A percentile compares a stretch with the other conserved stretches of the same genome.
Evolutionary conservation across 2,797 vertebrate species (phyloP).

Genomic region (Sternarchorhynchus goeldii): DNA sequence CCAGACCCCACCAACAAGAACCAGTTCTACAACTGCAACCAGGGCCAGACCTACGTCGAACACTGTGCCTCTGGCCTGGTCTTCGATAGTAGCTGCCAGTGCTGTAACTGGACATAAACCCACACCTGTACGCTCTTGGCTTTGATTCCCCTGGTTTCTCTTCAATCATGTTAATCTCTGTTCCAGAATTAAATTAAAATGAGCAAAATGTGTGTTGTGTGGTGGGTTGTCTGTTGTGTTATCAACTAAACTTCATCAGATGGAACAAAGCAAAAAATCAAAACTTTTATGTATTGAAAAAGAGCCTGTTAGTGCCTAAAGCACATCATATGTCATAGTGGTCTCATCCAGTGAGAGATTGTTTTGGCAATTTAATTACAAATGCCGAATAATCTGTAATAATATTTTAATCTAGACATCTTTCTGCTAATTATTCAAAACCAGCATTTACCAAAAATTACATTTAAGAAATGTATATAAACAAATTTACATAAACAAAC

Average conservation of each 20-base stretch:
- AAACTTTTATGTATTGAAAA: too few relatives aligned
- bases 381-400: neutral
- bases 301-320: too few relatives aligned
- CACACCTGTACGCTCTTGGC: neutral
- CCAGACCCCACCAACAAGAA: constrained; percentile 67
- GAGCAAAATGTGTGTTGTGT: constrained; percentile 5
- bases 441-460: neutral
- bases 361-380: neutral
- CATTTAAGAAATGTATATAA: too few relatives aligned
- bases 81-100: constrained; percentile 71
- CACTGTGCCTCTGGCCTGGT: constrained; percentile 66
- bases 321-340: too few relatives aligned
- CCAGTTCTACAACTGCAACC: constrained; percentile 69
- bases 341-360: neutral
- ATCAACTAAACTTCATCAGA: too few relatives aligned
- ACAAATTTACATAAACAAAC: too few relatives aligned
- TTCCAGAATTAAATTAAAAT: constrained; percentile 32
- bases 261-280: too few relatives aligned
- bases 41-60: constrained; percentile 62
- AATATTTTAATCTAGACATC: neutral
- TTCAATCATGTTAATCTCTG: constrained; percentile 23
- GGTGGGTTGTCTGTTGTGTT: neutral
- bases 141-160: neutral
- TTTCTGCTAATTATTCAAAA: neutral
- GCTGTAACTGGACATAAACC: constrained; percentile 77